phyloP scores from a whole-genome alignment of 2,113 vertebrate genomes.

The Zapornia atra region DNA sequence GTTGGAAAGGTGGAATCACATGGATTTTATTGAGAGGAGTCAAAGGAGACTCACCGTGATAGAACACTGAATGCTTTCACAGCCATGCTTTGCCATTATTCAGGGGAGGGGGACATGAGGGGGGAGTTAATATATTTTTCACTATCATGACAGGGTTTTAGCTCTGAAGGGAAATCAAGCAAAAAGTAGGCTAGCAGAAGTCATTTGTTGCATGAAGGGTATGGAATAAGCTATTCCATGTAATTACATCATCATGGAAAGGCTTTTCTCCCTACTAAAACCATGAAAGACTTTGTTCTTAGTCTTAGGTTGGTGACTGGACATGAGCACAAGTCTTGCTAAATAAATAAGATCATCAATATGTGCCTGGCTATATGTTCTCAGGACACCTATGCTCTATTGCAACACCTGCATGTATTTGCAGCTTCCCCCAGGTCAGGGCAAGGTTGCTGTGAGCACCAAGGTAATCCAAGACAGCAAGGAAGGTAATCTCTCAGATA shows the following conservation, averaged over 20 bases:
- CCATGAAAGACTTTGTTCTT: background rate
- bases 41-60: background rate
- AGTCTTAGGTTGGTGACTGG: background rate
- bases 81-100: background rate
- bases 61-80: background rate
- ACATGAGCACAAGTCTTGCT: background rate
- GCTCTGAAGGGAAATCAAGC: slow-evolving; percentile 74
- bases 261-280: background rate
- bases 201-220: background rate
- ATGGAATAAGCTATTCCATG: slow-evolving; percentile 14
- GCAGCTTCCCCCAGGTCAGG: background rate
- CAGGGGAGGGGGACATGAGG: no score
- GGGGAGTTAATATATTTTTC: slow-evolving; percentile 38
- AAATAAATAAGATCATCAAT: background rate
- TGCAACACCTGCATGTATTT: background rate
- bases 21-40: slow-evolving; percentile 33
- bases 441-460: background rate
- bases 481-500: background rate
- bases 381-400: background rate
- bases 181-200: slow-evolving; percentile 73
- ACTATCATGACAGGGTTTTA: slow-evolving; percentile 56
- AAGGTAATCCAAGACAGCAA: background rate
- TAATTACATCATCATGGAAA: background rate
- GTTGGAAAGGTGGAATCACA: slow-evolving; percentile 3
- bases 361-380: background rate